phyloP scores from a whole-genome alignment of 2,113 vertebrate species.

The Psittacus erithacus region DNA sequence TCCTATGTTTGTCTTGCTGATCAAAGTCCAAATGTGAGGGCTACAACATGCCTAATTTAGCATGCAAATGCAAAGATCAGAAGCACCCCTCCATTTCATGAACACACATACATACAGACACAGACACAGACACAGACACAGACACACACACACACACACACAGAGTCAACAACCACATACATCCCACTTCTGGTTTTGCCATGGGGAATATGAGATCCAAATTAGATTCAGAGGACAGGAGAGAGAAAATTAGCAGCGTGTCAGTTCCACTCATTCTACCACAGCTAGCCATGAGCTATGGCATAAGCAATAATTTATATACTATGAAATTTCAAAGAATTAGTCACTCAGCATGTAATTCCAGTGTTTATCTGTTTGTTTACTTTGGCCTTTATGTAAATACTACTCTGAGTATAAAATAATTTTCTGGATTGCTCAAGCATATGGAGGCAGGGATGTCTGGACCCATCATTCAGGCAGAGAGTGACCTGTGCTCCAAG shows the following conservation, averaged over 20 bases:
- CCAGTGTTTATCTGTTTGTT: neutral
- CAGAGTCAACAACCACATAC: neutral
- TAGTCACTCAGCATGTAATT: neutral
- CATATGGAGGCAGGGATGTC: neutral
- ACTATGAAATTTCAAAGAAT: neutral
- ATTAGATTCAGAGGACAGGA: neutral
- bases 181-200: neutral
- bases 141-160: accelerated
- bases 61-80: neutral
- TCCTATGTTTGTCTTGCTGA: neutral
- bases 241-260: neutral
- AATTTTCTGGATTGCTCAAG: neutral
- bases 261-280: neutral
- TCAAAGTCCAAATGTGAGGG: neutral
- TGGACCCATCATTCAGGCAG: neutral
- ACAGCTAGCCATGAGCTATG: neutral
- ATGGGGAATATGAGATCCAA: neutral
- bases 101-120: neutral
- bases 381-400: neutral
- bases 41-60: neutral
- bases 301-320: neutral
- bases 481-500: neutral
- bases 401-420: neutral
- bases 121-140: accelerated
- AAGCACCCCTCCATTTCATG: neutral